Conservation (phyloP, 2,113 vertebrate genomes). For the Cinclus mexicanus region DNA sequence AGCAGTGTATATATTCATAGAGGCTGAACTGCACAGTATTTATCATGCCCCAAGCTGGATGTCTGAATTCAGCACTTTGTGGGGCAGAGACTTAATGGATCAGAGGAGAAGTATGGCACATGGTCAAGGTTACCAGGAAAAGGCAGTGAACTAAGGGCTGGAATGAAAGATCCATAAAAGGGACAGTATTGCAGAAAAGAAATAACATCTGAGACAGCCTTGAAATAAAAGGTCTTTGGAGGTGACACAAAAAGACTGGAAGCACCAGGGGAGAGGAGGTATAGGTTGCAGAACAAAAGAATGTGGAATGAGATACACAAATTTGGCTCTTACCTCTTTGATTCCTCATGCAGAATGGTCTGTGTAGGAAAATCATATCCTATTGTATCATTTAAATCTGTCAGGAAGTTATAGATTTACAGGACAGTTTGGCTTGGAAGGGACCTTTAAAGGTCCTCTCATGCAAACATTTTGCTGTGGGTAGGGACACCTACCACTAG, state of each 20-base stretch:
- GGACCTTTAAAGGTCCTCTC: background rate
- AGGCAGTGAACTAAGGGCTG: background rate
- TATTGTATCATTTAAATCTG: background rate
- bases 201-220: background rate
- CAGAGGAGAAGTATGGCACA: background rate
- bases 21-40: background rate
- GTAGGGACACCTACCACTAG: background rate
- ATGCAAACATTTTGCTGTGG: background rate
- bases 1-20: background rate
- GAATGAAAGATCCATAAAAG: background rate
- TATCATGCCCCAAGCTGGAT: background rate
- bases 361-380: background rate
- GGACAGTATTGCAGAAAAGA: background rate
- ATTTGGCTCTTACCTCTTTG: background rate
- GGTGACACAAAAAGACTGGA: background rate
- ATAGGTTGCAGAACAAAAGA: rapidly evolving
- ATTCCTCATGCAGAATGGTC: background rate
- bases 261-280: background rate
- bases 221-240: background rate
- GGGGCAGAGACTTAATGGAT: background rate
- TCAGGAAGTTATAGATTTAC: background rate
- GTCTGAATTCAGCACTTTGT: background rate
- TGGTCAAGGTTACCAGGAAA: background rate
- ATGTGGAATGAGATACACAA: background rate
- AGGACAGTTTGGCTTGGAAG: background rate